Evolutionary conservation across 92 coral and sea anemone genomes (phyloP), one percentile per base, ranked within the genome.

Genomic region (Epizoanthus rinbou): DNA sequence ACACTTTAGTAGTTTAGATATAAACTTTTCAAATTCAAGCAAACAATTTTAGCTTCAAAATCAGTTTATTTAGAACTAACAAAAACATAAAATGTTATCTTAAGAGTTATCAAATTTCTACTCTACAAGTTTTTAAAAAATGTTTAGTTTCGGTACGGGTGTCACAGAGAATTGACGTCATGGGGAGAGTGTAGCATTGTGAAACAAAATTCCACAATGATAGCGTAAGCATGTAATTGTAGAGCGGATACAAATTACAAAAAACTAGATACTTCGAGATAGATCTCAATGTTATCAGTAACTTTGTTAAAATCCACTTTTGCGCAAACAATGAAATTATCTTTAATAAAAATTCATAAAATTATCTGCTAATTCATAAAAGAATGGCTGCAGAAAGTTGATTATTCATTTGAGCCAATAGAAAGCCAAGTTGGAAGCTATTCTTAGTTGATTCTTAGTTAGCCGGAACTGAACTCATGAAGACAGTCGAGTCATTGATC

Each of bases 171-270:
- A 33, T 67, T 67, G 72, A 23, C 72, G 37, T 41, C 45, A 16
- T 28, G 19, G 14, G 19, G 7, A 37, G 45, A 0, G 71, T 10
- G 71, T 8, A 47, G 8, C 15, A 33, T 67, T 67, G 47, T 67
- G 72, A 67, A 67, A 67, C 50, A 67, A 67, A 41, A 66, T 67
- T 67, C 45, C 45, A 28, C 39, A 67, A 10, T 4, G 73, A 22
- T 67, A 15, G 39, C 73, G 73, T 67, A 15, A 35, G 43, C 19
- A 25, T 16, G 22, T 28, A 67, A 9, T 17, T 18, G 54, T 50
- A 10, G n/a, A 65, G 71, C 0, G 18, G 7, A 28, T 0, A 24
- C 7, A 28, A 65, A 65, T 37, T 37, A 37, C 43, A 37, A 6
- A 37, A 15, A 13, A 25, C 16, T 17, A 67, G 50, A 67, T 35